These are phyloP conservation scores for Sebastes hubbsi DNA, from an alignment of 2,797 vertebrate genomes.

Conservation along the genomic window DNA sequence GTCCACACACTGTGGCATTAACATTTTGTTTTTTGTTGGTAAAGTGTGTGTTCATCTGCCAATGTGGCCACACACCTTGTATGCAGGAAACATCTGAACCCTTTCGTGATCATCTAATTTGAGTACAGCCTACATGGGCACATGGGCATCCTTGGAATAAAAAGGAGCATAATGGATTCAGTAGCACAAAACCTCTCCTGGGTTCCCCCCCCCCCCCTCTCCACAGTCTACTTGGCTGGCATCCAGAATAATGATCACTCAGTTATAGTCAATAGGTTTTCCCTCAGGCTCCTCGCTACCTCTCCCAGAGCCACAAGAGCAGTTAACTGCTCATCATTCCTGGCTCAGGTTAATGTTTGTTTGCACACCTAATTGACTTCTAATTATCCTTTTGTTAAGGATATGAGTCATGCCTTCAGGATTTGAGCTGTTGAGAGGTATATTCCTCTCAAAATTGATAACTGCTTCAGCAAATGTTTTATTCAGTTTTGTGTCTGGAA, in stretches of 20 bases:
- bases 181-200: constrained; percentile 12
- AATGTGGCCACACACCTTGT: neutral
- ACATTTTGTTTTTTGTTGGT: neutral
- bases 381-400: constrained; percentile 44
- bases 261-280: constrained; percentile 53
- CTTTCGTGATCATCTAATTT: neutral
- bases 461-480: neutral
- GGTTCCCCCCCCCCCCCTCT: neutral
- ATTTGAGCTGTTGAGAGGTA: neutral
- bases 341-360: constrained; percentile 60
- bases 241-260: constrained; percentile 64
- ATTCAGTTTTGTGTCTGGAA: neutral
- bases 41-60: neutral
- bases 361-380: constrained; percentile 52
- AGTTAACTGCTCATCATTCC: constrained; percentile 42
- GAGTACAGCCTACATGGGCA: neutral
- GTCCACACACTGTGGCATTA: neutral
- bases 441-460: neutral
- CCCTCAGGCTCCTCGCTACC: constrained; percentile 43
- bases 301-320: constrained; percentile 41
- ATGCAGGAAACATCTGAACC: neutral
- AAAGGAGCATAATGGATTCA: neutral
- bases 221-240: constrained; percentile 28
- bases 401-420: constrained; percentile 16
- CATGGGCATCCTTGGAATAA: neutral